Evolutionary conservation across 2,888 invertebrate genomes (phyloP), one percentile per base, ranked within the genome.

Genomic region (Caenorhabditis becei): DNA sequence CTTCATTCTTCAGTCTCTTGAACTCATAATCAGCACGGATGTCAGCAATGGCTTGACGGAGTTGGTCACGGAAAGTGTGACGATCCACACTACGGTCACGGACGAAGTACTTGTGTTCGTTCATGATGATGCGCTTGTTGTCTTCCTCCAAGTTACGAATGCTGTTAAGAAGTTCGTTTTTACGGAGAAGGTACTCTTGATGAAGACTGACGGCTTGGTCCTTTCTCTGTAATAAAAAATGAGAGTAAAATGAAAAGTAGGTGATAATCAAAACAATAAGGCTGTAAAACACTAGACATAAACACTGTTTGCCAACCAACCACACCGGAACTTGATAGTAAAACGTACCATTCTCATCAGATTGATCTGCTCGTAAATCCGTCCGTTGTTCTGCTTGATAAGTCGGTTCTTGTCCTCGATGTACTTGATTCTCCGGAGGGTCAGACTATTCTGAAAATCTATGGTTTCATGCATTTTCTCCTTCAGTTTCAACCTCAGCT

Each of bases 61-160:
- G 88, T 85, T 93, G 93, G 86, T 92, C 92, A 91, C 92, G 92
- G 92, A 93, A 93, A 92, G 91, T 93, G 83, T 93, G 92, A 32
- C 93, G 91, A 88, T 93, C 93, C 28, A 91, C 91, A 2, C 92
- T 92, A 3, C 93, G 93, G 88, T 93, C 93, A 35, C 93, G 89
- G 88, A 92, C 91, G 16, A 82, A 80, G 35, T 80, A 80, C 28
- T 82, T 78, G 44, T 80, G 80, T 62, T 84, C 84, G 47, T 83
- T 79, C 74, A 83, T 81, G 63, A 84, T 83, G 24, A 65, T 70
- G 14, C 20, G 35, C 62, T 80, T 75, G 65, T 80, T 80, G 35
- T 80, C 80, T 16, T 67, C 74, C 18, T 74, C 70, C 70, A 80
- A n/a, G 18, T 62, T 69, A 2, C 69, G 63, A 23, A 80, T 75